Conservation (phyloP, 2,113 vertebrate species). For the Platanista minor region DNA sequence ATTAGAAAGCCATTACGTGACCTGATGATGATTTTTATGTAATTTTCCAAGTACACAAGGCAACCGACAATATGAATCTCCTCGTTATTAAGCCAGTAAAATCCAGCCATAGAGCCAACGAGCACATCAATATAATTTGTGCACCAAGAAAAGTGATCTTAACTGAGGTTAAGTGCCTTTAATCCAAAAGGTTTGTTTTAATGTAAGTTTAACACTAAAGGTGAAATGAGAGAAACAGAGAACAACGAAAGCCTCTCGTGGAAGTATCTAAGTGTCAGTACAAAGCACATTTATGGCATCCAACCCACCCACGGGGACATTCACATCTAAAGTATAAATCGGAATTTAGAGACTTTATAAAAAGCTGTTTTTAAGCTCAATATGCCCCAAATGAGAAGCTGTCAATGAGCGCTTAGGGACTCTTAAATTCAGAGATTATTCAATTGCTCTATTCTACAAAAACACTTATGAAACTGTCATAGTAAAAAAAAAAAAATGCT, state of each 20-base stretch:
- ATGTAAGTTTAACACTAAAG: background rate
- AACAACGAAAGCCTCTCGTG: background rate
- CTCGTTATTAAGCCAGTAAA: conserved; percentile 32
- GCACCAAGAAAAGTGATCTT: conserved; percentile 21
- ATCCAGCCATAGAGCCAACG: conserved; percentile 13
- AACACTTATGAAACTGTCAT: conserved; percentile 29
- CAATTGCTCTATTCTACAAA: conserved; percentile 39
- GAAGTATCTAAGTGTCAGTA: background rate
- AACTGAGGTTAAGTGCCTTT: conserved; percentile 45
- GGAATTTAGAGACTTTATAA: conserved; percentile 64
- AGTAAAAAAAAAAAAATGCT: background rate
- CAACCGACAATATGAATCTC: conserved; percentile 55
- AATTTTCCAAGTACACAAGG: conserved; percentile 48
- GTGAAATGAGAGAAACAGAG: background rate
- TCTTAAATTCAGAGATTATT: conserved; percentile 54
- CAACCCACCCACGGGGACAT: background rate
- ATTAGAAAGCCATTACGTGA: conserved; percentile 59
- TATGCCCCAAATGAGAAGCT: conserved; percentile 42
- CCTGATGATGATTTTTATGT: conserved; percentile 61
- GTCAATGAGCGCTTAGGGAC: conserved; percentile 44
- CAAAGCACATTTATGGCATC: background rate
- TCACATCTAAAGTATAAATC: background rate
- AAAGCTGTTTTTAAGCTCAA: conserved; percentile 52
- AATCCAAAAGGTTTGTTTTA: conserved; percentile 42
- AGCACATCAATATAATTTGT: conserved; percentile 19